A percentile compares a stretch with the other conserved stretches of the same genome.
Evolutionary conservation across 1,140 invertebrate genomes (phyloP).

Genomic region (Solenopsis fugax): DNA sequence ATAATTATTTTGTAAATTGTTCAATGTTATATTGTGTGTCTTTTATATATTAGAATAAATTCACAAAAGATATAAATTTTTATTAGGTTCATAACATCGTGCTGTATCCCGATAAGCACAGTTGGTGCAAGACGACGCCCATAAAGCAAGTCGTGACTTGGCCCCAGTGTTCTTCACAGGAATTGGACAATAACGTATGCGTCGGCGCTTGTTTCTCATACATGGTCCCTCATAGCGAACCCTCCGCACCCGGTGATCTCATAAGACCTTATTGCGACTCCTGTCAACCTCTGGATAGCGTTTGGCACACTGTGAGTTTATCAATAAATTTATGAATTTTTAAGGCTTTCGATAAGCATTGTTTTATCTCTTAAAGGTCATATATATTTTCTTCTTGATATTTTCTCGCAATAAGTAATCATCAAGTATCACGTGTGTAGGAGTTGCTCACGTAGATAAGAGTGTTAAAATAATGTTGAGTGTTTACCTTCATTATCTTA

Average conservation of each 20-base stretch:
- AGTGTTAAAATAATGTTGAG: neutral
- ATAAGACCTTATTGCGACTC: slow-evolving; percentile 90
- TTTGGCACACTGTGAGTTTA: slow-evolving; percentile 89
- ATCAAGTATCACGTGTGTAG: too few species aligned
- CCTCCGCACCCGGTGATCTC: slow-evolving; percentile 89
- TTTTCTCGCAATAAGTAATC: neutral
- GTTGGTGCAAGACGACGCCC: slow-evolving; percentile 90
- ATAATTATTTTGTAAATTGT: neutral
- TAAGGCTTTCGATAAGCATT: neutral
- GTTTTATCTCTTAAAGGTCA: neutral
- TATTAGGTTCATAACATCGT: slow-evolving; percentile 90
- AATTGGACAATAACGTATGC: slow-evolving; percentile 90
- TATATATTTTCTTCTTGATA: neutral
- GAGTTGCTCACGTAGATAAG: neutral
- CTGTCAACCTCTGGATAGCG: slow-evolving; percentile 89
- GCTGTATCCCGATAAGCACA: slow-evolving; percentile 90
- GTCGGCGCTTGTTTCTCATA: slow-evolving; percentile 91
- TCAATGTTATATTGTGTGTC: neutral
- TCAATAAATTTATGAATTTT: neutral
- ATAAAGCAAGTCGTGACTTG: slow-evolving; percentile 90
- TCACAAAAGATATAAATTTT: neutral
- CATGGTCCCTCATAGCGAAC: slow-evolving; percentile 89
- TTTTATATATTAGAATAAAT: neutral
- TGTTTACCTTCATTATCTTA: slow-evolving; percentile 21
- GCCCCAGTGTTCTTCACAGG: slow-evolving; percentile 88